Percentiles rank a stretch among this genome's conserved stretches.
These are phyloP conservation scores for Yoshiicerus persimilis DNA, from an alignment of 1,140 invertebrate genomes.

Conservation along the genomic window DNA sequence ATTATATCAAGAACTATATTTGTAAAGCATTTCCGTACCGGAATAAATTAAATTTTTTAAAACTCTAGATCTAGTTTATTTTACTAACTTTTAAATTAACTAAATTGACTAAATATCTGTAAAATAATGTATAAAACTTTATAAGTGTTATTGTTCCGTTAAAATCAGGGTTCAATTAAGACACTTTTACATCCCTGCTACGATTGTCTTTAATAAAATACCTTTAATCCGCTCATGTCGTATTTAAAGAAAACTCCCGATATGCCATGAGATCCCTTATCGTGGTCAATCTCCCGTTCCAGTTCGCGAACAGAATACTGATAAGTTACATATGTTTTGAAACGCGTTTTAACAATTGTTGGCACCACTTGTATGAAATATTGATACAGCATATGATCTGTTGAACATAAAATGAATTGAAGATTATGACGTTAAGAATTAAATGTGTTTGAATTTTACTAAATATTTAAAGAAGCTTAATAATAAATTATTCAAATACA, in stretches of 20 bases:
- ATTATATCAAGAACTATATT: neutral
- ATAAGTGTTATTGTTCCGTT: too few relatives aligned
- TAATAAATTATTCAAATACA: neutral
- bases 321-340: conserved; percentile 67
- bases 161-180: too few relatives aligned
- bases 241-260: conserved; percentile 95
- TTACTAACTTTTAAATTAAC: too few relatives aligned
- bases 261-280: conserved; percentile 64
- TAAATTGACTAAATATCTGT: too few relatives aligned
- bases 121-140: too few relatives aligned
- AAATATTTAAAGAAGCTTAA: too few relatives aligned
- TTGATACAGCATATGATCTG: conserved; percentile 80
- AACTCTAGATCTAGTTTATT: too few relatives aligned
- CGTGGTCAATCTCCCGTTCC: conserved; percentile 71
- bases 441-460: too few relatives aligned
- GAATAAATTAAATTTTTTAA: neutral
- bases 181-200: too few relatives aligned
- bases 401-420: conserved; percentile 51
- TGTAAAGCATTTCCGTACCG: neutral
- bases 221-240: conserved; percentile 84
- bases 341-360: conserved; percentile 76
- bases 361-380: conserved; percentile 96
- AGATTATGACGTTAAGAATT: neutral
- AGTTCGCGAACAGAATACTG: conserved; percentile 92
- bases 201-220: too few relatives aligned